Evolutionary conservation across 1,140 invertebrate species (phyloP).

Genomic region (Hyphantria cunea): DNA sequence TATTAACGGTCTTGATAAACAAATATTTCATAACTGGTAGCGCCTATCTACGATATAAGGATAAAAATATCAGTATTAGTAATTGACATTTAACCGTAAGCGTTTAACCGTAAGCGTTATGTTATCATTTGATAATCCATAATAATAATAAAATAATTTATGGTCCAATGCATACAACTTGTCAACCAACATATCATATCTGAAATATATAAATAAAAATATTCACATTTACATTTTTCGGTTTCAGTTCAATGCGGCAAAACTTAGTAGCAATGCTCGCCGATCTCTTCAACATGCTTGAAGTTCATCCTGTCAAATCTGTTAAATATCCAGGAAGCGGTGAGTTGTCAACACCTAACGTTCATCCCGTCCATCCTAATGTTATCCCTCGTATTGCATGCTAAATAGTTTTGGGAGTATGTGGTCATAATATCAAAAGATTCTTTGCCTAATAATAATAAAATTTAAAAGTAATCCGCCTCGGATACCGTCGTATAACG

Average conservation of each 20-base stretch:
- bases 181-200: no score
- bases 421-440: constrained; percentile 80
- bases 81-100: no score
- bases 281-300: constrained; percentile 97
- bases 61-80: no score
- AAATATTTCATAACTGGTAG: no score
- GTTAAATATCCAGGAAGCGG: constrained; percentile 89
- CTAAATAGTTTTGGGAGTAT: constrained; percentile 74
- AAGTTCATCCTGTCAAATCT: constrained; percentile 95
- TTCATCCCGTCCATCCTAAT: constrained; percentile 26
- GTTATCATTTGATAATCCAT: no score
- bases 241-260: constrained; percentile 91
- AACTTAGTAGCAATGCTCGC: constrained; percentile 97
- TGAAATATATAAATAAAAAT: no score
- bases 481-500: constrained; percentile 46
- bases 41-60: no score
- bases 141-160: no score
- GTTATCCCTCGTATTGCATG: constrained; percentile 62
- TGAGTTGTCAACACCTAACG: constrained; percentile 46
- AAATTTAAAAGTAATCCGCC: constrained; percentile 27
- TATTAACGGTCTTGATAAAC: neutral
- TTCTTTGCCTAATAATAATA: constrained; percentile 64
- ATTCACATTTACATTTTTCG: neutral
- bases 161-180: no score
- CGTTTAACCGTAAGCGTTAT: no score